These are phyloP conservation scores for Muscicapa adusta DNA, from an alignment of 2,113 vertebrate genomes.

Conservation along the genomic window DNA sequence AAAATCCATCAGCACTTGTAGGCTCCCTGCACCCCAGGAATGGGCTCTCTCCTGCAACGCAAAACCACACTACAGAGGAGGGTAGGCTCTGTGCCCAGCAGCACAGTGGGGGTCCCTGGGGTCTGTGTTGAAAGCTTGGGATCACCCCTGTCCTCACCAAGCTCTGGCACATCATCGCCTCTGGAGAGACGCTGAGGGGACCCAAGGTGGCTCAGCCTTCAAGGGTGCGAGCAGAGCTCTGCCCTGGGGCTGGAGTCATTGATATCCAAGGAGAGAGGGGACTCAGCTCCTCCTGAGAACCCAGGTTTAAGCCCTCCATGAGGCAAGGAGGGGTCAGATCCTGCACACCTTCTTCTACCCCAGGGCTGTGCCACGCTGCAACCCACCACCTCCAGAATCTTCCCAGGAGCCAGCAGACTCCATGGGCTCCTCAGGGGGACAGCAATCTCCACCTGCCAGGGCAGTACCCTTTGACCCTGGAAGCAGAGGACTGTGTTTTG, in stretches of 20 bases:
- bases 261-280: not conserved
- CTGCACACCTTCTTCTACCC: not conserved
- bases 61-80: not conserved
- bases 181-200: not conserved
- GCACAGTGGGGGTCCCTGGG: rapidly evolving
- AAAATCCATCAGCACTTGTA: not conserved
- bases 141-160: not conserved
- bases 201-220: not conserved
- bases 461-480: not conserved
- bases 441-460: not conserved
- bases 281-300: not conserved
- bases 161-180: not conserved
- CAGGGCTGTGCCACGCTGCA: rapidly evolving
- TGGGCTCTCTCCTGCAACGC: not conserved
- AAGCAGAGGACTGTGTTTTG: not conserved
- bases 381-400: not conserved
- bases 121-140: not conserved
- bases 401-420: not conserved
- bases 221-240: too few species aligned
- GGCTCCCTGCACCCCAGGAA: not conserved
- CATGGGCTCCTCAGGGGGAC: not conserved
- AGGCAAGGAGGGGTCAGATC: rapidly evolving
- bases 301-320: not conserved
- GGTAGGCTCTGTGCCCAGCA: rapidly evolving
- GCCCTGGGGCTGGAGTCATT: not conserved